phyloP scores from a whole-genome alignment of 2,113 vertebrate genomes.

The Pipra filicauda region DNA sequence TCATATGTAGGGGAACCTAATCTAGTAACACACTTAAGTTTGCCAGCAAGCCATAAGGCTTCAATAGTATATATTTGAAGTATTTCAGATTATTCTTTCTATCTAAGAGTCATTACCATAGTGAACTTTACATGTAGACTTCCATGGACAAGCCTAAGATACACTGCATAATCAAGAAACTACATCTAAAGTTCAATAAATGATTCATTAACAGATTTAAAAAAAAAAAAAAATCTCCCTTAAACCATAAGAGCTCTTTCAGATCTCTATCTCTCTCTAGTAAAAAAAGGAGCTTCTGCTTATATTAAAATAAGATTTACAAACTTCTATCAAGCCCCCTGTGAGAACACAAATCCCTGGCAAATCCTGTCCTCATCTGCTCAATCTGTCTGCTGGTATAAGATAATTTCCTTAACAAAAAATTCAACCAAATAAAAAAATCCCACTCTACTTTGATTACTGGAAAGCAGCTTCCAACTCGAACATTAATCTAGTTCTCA shows the following conservation, averaged over 20 bases:
- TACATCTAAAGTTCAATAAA: neutral
- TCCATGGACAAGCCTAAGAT: neutral
- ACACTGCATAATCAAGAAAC: conserved; percentile 16
- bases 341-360: neutral
- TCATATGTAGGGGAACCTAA: neutral
- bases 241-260: neutral
- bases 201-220: neutral
- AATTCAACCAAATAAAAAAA: neutral
- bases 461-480: neutral
- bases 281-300: neutral
- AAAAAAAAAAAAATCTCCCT: neutral
- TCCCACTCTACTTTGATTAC: neutral
- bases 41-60: conserved; percentile 9
- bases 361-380: neutral
- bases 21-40: neutral
- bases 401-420: neutral
- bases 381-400: neutral
- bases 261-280: neutral
- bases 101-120: neutral
- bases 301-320: neutral
- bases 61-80: neutral
- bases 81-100: neutral
- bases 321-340: fast-evolving
- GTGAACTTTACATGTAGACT: neutral
- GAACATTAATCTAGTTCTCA: neutral